Conservation (phyloP, 2,797 vertebrate species). For the Bovichtus diacanthus region DNA sequence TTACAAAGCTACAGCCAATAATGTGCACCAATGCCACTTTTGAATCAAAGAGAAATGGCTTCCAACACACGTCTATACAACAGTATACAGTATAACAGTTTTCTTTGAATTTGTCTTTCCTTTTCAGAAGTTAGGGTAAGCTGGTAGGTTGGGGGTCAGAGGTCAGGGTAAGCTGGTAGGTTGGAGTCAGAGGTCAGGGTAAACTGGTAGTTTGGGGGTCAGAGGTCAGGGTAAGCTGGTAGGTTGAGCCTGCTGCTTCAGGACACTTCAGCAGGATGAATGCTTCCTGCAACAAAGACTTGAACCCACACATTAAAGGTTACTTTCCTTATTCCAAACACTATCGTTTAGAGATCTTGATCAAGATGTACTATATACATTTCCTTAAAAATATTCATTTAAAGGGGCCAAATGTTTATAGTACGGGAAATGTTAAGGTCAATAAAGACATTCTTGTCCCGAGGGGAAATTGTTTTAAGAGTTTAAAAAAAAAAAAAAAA, state of each 20-base stretch:
- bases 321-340: background rate
- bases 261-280: background rate
- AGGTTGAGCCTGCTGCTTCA: background rate
- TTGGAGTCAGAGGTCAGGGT: background rate
- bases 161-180: background rate
- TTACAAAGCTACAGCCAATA: background rate
- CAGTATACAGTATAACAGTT: too few species aligned
- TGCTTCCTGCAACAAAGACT: background rate
- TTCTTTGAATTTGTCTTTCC: background rate
- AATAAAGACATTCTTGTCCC: background rate
- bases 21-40: background rate
- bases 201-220: background rate
- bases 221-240: background rate
- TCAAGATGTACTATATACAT: background rate
- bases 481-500: too few species aligned
- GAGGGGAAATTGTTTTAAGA: background rate
- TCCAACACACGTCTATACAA: background rate
- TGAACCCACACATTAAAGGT: conserved; percentile 7
- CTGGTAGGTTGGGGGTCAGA: background rate
- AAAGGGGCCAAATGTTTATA: background rate
- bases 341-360: background rate
- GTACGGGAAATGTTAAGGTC: conserved; percentile 1
- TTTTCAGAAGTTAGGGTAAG: background rate
- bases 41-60: background rate
- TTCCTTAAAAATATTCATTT: conserved; percentile 17